phyloP scores from a whole-genome alignment of 2,113 vertebrate species.

The Nycticebus coucang region DNA sequence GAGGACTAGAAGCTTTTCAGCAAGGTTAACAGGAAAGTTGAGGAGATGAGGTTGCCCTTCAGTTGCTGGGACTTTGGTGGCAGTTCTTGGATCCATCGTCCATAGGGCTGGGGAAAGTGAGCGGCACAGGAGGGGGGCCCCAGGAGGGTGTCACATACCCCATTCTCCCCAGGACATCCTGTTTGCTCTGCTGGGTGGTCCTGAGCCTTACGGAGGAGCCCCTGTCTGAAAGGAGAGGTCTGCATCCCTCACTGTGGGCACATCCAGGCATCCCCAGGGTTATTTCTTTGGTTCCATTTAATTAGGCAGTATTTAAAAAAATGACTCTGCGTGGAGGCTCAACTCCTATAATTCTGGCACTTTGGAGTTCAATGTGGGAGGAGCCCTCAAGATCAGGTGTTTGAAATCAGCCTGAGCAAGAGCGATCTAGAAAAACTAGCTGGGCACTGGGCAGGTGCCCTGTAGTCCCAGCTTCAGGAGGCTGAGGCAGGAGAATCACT shows the following conservation, averaged over 20 bases:
- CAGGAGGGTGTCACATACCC: rapidly evolving
- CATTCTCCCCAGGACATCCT: not conserved
- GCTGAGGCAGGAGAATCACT: too few relatives aligned
- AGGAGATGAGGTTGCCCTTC: not conserved
- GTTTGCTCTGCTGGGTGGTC: not conserved
- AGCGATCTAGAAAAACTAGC: too few relatives aligned
- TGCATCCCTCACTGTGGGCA: rapidly evolving
- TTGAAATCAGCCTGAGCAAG: too few relatives aligned
- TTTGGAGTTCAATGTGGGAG: too few relatives aligned
- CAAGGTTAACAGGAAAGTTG: too few relatives aligned
- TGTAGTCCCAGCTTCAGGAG: too few relatives aligned
- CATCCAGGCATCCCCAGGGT: rapidly evolving
- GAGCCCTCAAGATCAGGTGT: too few relatives aligned
- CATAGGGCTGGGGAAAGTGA: rapidly evolving
- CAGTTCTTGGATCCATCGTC: rapidly evolving
- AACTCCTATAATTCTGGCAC: too few relatives aligned
- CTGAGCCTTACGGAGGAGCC: rapidly evolving
- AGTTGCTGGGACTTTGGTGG: rapidly evolving
- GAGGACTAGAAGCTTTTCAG: not conserved
- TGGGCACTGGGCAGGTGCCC: too few relatives aligned
- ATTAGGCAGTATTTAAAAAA: not conserved
- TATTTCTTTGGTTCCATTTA: not conserved
- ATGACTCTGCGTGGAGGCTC: too few relatives aligned
- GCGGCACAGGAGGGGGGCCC: rapidly evolving
- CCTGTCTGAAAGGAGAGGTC: too few relatives aligned